These are phyloP conservation scores for Grammomys dolichurus DNA, from an alignment of 2,113 vertebrate genomes.

Conservation along the genomic window DNA sequence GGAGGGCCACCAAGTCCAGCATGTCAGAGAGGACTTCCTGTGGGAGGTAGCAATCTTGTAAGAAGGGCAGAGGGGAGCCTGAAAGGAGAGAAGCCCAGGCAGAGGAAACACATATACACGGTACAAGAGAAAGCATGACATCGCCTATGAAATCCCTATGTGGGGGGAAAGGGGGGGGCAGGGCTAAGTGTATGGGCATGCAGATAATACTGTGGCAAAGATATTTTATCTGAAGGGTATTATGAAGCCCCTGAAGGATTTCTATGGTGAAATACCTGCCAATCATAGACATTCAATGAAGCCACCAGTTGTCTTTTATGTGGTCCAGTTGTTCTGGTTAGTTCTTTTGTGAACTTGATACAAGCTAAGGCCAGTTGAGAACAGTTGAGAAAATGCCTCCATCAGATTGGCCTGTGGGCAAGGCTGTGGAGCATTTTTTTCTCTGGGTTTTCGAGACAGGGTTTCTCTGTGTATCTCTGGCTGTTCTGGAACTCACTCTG, in stretches of 20 bases:
- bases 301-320: background rate
- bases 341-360: background rate
- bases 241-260: background rate
- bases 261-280: background rate
- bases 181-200: rapidly evolving
- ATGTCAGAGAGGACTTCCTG: background rate
- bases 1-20: background rate
- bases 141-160: too few relatives aligned
- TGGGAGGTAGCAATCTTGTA: background rate
- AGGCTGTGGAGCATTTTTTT: background rate
- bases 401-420: background rate
- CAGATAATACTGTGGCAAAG: background rate
- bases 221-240: background rate
- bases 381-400: background rate
- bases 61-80: background rate
- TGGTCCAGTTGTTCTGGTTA: background rate
- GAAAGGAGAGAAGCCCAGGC: background rate
- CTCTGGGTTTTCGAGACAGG: too few relatives aligned
- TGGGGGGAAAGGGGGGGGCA: background rate
- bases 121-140: background rate
- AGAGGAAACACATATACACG: background rate
- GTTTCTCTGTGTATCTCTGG: too few relatives aligned
- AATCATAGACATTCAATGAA: background rate
- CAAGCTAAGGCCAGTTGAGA: background rate
- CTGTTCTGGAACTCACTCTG: too few relatives aligned